Evolutionary conservation across 1,140 invertebrate genomes (phyloP), one percentile per base, ranked within the genome.

Genomic region (Neodiprion pinetum): DNA sequence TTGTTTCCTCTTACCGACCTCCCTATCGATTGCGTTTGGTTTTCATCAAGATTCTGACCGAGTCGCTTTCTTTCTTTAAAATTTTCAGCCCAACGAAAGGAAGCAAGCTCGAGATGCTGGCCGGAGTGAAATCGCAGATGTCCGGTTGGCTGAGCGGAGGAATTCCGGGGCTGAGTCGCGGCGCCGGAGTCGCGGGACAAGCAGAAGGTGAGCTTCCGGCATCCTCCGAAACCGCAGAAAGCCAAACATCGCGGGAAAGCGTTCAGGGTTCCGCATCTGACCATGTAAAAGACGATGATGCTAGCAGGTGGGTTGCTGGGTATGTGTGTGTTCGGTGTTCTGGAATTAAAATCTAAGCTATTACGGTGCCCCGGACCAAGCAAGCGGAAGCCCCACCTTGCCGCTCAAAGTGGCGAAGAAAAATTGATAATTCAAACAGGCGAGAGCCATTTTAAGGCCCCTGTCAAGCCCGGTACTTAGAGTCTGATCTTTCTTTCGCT

Each of bases 61-160:
- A 40, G 28, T 5, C 28, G 28, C 1, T 40, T 40, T 40, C 2
- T 40, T 5, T 5, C 2, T 40, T 40, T 40, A 5, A 40, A 40
- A 40, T 78, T 86, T 84, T 71, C 88, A 94, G 93, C 79, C 93
- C 93, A 23, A 92, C 92, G 49, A 93, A 93, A 85, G 91, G 87
- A 14, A 93, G 94, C 84, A 93, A 92, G 77, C 81, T 94, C 80
- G 93, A 94, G 78, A 93, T 95, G 91, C 90, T 96, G 77, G 93
- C 93, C 74, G 95, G 95, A 80, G 94, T 95, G 53, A 95, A 95
- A 87, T 92, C 91, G 50, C 93, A 94, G 86, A 94, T 95, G 91
- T 93, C 91, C 9, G 94, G 94, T 10, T 96, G 94, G 95, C 86
- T 95, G 71, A 92, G 93, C 71, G 92, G 93, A 9, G 93, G 92